Evolutionary conservation across 2,113 vertebrate genomes (phyloP), one percentile per base, ranked within the genome.

Genomic region (Boulengeromyrus knoepffleri): DNA sequence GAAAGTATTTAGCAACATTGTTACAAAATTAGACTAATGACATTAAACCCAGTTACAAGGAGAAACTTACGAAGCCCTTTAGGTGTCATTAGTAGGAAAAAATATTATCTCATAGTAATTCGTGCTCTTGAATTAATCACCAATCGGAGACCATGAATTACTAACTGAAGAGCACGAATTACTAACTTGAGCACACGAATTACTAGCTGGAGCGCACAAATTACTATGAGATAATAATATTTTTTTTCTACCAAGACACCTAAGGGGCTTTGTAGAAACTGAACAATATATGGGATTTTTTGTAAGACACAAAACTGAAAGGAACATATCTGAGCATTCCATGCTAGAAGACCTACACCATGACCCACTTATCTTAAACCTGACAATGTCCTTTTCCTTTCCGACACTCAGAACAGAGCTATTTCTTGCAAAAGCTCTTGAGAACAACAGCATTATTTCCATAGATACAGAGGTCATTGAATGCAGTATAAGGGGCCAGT

Each of bases 1-100:
- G 3, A 47, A 91, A 74, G 91, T 39, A 89, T 49, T 49, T 88
- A 90, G 42, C 27, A 53, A 87, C 1, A 87, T 24, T 86, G 47
- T 74, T 74, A 27, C 62, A 36, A 74, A 31, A 27, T 77, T 80
- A 31, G 39, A 21, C 3, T 27, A 84, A n/a, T 13, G 12, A 9
- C 52, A 13, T 21, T 58, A 88, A 31, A 46, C 19, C 53, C 12
- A 24, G 17, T 66, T 21, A n/a, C 87, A 62, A 62, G 12, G 6
- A 46, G 10, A n/a, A 56, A 21, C 19, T 56, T 56, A 56, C 5
- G 0, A 21, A 56, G 19, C 19, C 53, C 53, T 5, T 56, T 56
- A 56, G 53, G 53, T 56, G 53, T 56, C 53, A 56, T 56, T 56
- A 56, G 53, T 56, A 56, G 5, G 4, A 56, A 56, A 56, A 56